Percentiles rank a stretch among this genome's conserved stretches.
Evolutionary conservation across 2,888 invertebrate species (phyloP).

Genomic region (Epinotia brunnichana): DNA sequence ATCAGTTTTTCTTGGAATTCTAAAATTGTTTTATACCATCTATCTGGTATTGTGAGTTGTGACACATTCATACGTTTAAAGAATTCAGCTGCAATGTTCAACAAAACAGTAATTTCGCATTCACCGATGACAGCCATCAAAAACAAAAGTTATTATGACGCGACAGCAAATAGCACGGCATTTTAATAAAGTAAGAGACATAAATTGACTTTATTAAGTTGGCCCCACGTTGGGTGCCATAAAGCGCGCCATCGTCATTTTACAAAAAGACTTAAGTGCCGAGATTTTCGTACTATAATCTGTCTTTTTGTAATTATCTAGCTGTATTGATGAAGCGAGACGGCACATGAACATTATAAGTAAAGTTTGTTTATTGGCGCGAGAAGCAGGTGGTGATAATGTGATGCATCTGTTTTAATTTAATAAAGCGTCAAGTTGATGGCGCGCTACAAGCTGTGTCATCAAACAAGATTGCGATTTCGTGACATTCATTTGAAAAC

Average conservation of each 20-base stretch:
- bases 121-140: conserved; percentile 35
- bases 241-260: conserved; percentile 55
- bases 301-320: background rate
- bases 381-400: conserved; percentile 37
- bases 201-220: conserved; percentile 62
- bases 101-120: conserved; percentile 20
- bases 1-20: background rate
- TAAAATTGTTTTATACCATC: background rate
- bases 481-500: background rate
- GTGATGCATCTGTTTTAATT: conserved; percentile 32
- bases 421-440: background rate
- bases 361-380: conserved; percentile 61
- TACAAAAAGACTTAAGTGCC: background rate
- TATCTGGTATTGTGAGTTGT: background rate
- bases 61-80: background rate
- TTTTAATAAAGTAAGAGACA: conserved; percentile 53
- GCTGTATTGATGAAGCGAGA: conserved; percentile 54
- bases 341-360: conserved; percentile 64
- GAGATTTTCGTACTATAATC: background rate
- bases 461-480: background rate
- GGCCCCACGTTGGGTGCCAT: conserved; percentile 59
- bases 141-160: conserved; percentile 39
- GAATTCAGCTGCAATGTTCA: background rate
- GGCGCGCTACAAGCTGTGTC: background rate
- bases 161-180: conserved; percentile 38